Base-by-base conservation (phyloP, 2,113 vertebrate species). In the Diadophis punctatus region DNA sequence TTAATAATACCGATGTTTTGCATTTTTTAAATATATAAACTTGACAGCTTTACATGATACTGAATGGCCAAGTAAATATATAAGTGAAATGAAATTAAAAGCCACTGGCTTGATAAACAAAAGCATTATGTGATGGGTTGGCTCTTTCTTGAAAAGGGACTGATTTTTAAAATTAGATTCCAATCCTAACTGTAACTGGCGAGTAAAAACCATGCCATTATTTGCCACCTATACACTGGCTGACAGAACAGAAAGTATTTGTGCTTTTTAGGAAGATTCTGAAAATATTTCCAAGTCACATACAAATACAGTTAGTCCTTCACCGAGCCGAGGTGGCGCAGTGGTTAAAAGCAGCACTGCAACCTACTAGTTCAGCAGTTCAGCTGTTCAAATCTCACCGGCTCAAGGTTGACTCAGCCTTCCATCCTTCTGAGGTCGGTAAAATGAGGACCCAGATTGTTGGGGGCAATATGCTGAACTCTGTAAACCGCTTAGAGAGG, bases 1-100 rank as follows among this genome's bases (percentile, higher is more conserved):
- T 96, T 96, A 88, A 94, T 95, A 96, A 97, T 93, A 94, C 94
- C 96, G 94, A 93, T 94, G 95, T 96, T 95, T 94, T 93, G 92
- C 10, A 95, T 90, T 95, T 96, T 95, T 56, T 93, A 95, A 93
- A 93, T 94, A 97, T 88, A 90, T 95, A 97, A 97, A 96, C 95
- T 95, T 95, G 94, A 95, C 92, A 94, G 94, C 93, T 92, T 92
- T 97, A 93, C 94, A 93, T 51, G 0, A 85, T 94, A 93, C 95
- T 96, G 95, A 91, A 85, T 14, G 89, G 94, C 94, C 95, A 97
- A 95, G 94, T 74, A 34, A 74, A 74, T 74, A 74, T 18, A 16
- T 34, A 74, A 74, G 16, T 20, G 16, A 91, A 91, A 94, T 94
- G 93, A 95, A 93, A 94, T 92, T 95, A 95, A 95, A 95, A 95